A percentile compares a stretch with the other conserved stretches of the same genome.
phyloP scores from a whole-genome alignment of 2,888 invertebrate genomes.

The Ormyrus labotus region DNA sequence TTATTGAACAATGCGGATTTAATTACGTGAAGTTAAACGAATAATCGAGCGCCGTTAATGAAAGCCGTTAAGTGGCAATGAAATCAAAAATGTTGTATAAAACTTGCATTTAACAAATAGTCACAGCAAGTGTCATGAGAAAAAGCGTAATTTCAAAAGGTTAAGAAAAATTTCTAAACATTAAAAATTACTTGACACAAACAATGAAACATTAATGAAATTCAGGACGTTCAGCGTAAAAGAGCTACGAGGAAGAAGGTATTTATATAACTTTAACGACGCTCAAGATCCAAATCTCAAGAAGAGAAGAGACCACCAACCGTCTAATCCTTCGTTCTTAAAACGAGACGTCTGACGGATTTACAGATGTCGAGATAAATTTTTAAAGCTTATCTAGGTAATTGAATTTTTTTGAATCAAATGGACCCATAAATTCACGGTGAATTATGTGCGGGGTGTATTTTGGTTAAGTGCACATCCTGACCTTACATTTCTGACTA shows the following conservation, averaged over 20 bases:
- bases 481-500: no score
- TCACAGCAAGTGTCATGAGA: no score
- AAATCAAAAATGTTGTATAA: neutral
- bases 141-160: no score
- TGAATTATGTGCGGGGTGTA: no score
- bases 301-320: slow-evolving; percentile 12
- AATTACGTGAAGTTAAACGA: no score
- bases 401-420: slow-evolving; percentile 18
- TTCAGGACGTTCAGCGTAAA: slow-evolving; percentile 1
- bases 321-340: slow-evolving; percentile 23
- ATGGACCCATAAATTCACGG: no score
- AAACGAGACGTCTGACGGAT: slow-evolving; percentile 9
- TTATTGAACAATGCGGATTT: no score
- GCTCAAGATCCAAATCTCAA: slow-evolving; percentile 25
- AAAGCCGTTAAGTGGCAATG: no score
- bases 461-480: no score
- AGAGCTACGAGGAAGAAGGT: neutral
- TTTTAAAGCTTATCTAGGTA: slow-evolving; percentile 7
- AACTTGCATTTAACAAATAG: neutral
- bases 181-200: neutral
- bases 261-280: slow-evolving; percentile 8
- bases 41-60: no score
- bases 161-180: no score
- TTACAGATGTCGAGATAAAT: slow-evolving; percentile 26
- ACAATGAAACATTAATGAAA: neutral